These are phyloP conservation scores for Camelus bactrianus DNA, from an alignment of 2,113 vertebrate species.

Conservation along the genomic window DNA sequence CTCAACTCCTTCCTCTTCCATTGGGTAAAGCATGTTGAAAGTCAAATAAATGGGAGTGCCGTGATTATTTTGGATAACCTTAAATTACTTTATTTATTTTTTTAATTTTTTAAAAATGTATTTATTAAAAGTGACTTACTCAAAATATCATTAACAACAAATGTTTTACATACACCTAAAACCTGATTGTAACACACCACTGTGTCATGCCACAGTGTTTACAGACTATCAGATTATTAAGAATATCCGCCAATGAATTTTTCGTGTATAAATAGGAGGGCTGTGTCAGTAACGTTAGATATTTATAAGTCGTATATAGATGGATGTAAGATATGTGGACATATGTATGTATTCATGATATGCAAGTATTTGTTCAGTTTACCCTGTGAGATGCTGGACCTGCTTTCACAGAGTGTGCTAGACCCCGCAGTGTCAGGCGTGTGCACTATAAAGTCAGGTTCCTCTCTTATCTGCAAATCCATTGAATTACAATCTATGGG, in stretches of 20 bases:
- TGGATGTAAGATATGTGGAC: not conserved
- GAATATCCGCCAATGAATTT: not conserved
- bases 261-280: not conserved
- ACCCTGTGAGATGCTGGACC: not conserved
- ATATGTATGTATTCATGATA: not conserved
- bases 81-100: not conserved
- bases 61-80: not conserved
- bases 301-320: not conserved
- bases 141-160: not conserved
- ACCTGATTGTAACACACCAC: not conserved
- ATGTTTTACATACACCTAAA: not conserved
- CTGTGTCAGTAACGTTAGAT: not conserved
- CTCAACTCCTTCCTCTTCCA: not conserved
- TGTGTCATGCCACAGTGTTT: not conserved
- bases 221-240: not conserved
- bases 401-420: not conserved
- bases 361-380: not conserved
- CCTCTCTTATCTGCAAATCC: not conserved
- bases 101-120: not conserved
- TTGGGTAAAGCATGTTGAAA: not conserved
- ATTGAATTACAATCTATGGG: not conserved
- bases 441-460: not conserved
- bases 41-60: not conserved
- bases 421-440: not conserved
- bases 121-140: slow-evolving; percentile 6